Evolutionary conservation across 2,797 vertebrate species (phyloP), one percentile per base, ranked within the genome.

Genomic region (Brachyrhaphis roseni): DNA sequence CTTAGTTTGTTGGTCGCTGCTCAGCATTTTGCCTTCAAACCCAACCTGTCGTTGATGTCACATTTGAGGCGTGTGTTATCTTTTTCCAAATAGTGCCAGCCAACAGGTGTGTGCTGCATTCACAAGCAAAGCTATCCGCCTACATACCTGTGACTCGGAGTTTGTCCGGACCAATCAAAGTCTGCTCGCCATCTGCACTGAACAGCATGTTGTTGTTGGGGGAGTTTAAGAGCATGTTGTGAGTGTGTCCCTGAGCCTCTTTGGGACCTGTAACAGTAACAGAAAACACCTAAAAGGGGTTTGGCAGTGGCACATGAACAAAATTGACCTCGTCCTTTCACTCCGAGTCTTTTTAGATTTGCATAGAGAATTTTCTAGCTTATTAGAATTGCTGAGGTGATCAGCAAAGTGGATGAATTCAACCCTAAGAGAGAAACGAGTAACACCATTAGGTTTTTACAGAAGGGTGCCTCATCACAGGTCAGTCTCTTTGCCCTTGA

Each of bases 121-220:
- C 77, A 47, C 85, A 79, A 73, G 10, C 5, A n/a, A 4, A 71
- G 46, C 72, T 51, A 6, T 80, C 39, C 18, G 20, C 49, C 26
- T 59, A 13, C 91, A 3, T 94, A 99, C 98, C 98, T 94, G 98
- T 98, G 82, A 99, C 94, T 87, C 98, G 95, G 72, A 99, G 97
- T 90, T 96, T 98, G 77, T 97, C 97, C 46, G 96, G 96, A 78
- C 97, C 97, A 80, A 99, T 94, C 78, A 94, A 89, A 43, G 95
- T 91, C 89, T 97, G 95, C 43, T 96, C 94, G 82, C 96, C 95
- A 90, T 97, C 94, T 20, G 97, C 97, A 10, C 96, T 97, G 87
- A 99, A 99, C 82, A 98, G 95, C 86, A 96, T 96, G 83, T 96
- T 96, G 87, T 95, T 95, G 1, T 92, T 91, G 83, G 93, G 91